Evolutionary conservation across 2,113 vertebrate genomes (phyloP).

Genomic region (Acinonyx jubatus): DNA sequence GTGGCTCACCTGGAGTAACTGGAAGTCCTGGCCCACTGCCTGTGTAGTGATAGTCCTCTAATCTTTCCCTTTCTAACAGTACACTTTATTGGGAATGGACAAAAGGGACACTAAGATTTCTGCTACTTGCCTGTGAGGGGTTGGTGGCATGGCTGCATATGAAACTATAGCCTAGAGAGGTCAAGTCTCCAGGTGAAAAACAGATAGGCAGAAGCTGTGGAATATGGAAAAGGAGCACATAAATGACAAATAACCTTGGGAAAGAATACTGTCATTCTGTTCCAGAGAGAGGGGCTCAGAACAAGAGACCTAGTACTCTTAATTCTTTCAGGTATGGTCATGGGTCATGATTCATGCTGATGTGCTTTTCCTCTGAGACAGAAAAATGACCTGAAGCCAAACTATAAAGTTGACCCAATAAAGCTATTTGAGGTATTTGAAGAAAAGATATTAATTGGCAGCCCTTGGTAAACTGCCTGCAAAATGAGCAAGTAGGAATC

Average conservation of each 20-base stretch:
- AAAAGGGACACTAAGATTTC: background rate
- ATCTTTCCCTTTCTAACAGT: background rate
- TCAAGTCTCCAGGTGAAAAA: background rate
- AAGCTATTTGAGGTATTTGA: background rate
- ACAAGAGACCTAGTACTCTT: background rate
- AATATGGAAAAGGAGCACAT: background rate
- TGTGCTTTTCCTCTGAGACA: background rate
- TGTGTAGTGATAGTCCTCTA: fast-evolving
- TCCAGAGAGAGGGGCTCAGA: background rate
- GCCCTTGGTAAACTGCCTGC: background rate
- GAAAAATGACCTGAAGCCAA: background rate
- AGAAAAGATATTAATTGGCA: background rate
- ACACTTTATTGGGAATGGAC: background rate
- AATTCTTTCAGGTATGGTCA: background rate
- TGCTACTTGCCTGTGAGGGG: background rate
- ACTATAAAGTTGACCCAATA: background rate
- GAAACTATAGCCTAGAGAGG: background rate
- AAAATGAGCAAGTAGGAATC: background rate
- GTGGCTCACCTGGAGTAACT: background rate
- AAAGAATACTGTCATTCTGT: background rate
- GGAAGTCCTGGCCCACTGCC: background rate
- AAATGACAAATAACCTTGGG: background rate
- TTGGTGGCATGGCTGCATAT: background rate
- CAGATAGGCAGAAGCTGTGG: background rate
- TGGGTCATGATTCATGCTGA: background rate